A percentile compares a stretch with the other conserved stretches of the same genome.
Conservation (phyloP, 2,113 vertebrate genomes). For the Tetrao urogallus region DNA sequence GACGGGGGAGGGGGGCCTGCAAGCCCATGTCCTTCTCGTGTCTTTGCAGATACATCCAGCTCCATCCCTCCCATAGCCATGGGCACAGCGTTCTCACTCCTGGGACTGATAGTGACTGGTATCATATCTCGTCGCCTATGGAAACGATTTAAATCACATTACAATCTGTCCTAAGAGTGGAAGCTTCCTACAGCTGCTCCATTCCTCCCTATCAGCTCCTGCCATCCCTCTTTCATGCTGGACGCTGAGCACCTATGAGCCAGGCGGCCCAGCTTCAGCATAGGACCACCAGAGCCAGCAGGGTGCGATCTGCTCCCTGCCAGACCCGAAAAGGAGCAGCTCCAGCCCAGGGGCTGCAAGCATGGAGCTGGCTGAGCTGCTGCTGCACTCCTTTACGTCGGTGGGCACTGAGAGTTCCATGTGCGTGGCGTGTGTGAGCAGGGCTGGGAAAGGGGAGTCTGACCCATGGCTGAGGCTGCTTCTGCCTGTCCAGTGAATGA, state of each 20-base stretch:
- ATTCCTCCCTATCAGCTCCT: rapidly evolving
- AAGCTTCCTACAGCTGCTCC: background rate
- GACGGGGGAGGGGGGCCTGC: background rate
- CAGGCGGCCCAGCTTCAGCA: too few species aligned
- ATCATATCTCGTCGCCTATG: background rate
- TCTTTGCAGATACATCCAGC: background rate
- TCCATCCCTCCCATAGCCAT: rapidly evolving
- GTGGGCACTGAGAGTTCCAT: background rate
- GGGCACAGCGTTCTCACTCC: background rate
- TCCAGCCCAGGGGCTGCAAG: too few species aligned
- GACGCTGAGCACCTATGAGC: rapidly evolving
- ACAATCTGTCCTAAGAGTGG: background rate
- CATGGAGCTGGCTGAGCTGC: too few species aligned
- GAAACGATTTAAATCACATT: background rate
- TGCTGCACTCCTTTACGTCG: too few species aligned
- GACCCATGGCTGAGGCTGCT: too few species aligned
- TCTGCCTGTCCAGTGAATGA: too few species aligned
- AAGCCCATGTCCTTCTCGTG: rapidly evolving
- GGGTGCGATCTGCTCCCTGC: too few species aligned
- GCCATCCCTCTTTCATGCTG: rapidly evolving
- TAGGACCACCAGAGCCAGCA: too few species aligned
- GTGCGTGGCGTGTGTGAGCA: too few species aligned
- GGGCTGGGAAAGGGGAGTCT: too few species aligned
- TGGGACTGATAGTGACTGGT: background rate
- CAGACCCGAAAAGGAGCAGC: background rate